A percentile compares a stretch with the other conserved stretches of the same genome.
Conservation (phyloP, 1,140 invertebrate genomes). For the Papilio glaucus region DNA sequence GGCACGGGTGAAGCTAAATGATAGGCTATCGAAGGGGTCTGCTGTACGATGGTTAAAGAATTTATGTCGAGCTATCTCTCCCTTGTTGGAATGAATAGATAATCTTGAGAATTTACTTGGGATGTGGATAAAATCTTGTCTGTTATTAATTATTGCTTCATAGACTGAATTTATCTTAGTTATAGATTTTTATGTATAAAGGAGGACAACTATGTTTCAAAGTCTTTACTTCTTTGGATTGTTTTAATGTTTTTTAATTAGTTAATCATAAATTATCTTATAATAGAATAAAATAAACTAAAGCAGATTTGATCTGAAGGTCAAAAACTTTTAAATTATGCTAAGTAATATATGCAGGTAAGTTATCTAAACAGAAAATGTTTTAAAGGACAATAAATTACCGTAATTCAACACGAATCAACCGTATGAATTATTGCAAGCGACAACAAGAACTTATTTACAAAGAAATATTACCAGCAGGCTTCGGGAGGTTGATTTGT, state of each 20-base stretch:
- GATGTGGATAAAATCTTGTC: conserved; percentile 13
- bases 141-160: neutral
- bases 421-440: conserved; percentile 15
- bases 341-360: neutral
- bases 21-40: conserved; percentile 20
- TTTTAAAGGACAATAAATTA: conserved; percentile 14
- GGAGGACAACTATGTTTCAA: neutral
- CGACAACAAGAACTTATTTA: conserved; percentile 24
- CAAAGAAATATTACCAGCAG: conserved; percentile 9
- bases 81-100: conserved; percentile 31
- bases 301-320: too few relatives aligned
- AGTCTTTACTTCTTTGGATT: too few relatives aligned
- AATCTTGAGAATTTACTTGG: conserved; percentile 19
- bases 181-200: neutral
- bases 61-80: conserved; percentile 29
- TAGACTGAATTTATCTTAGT: neutral
- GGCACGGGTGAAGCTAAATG: conserved; percentile 30
- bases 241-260: too few relatives aligned
- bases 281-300: too few relatives aligned
- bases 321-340: too few relatives aligned
- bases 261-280: too few relatives aligned
- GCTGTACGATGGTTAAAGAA: conserved; percentile 25
- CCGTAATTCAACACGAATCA: neutral
- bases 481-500: conserved; percentile 44
- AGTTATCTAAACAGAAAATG: conserved; percentile 19